Evolutionary conservation across 2,797 vertebrate genomes (phyloP).

Genomic region (Mallotus villosus): DNA sequence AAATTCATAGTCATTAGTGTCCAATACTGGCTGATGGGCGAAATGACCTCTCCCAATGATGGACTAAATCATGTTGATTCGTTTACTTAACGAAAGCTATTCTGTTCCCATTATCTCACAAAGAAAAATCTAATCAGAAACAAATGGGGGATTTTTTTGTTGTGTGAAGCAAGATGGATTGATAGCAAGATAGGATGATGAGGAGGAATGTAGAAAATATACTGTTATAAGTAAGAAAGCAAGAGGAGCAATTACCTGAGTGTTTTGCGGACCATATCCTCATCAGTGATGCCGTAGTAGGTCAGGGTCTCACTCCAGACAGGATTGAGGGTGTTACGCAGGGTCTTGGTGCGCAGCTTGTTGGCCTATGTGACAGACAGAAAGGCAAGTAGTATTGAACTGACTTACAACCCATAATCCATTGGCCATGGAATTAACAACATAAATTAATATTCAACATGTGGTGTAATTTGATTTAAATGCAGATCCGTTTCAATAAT

Average conservation of each 20-base stretch:
- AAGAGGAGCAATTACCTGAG: slow-evolving; percentile 81
- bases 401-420: slow-evolving; percentile 14
- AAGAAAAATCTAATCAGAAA: neutral
- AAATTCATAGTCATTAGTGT: slow-evolving; percentile 2
- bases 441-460: neutral
- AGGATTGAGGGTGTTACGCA: slow-evolving; percentile 94
- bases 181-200: too few relatives aligned
- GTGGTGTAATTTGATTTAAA: neutral
- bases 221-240: too few relatives aligned
- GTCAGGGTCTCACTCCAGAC: slow-evolving; percentile 98
- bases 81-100: too few relatives aligned
- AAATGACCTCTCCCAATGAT: neutral
- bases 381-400: slow-evolving; percentile 1
- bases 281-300: slow-evolving; percentile 97
- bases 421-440: slow-evolving; percentile 1
- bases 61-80: neutral
- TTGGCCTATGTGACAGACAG: slow-evolving; percentile 81
- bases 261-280: slow-evolving; percentile 99
- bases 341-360: slow-evolving; percentile 95
- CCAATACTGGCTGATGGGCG: neutral
- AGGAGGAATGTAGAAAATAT: too few relatives aligned
- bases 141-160: too few relatives aligned
- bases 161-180: too few relatives aligned
- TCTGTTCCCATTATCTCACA: too few relatives aligned
- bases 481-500: neutral